Conservation (phyloP, 92 coral and sea anemone species). For the Parazoanthus swiftii region DNA sequence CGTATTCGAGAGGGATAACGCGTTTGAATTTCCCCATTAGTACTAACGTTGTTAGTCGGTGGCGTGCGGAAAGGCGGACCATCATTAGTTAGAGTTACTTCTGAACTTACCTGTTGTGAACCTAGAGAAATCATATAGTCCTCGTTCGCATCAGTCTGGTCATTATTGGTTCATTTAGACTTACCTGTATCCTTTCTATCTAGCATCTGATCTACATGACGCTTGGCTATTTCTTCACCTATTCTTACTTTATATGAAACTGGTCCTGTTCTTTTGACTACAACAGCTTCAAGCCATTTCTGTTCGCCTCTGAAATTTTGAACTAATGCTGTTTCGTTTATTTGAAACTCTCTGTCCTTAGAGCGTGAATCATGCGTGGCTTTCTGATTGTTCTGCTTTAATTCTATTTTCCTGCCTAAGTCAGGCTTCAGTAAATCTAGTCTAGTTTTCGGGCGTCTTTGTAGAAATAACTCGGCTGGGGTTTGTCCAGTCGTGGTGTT, state of each 20-base stretch:
- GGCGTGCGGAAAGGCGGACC: too few species aligned
- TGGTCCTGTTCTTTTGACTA: constrained; percentile 27
- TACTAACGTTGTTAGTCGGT: too few species aligned
- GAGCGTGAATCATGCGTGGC: constrained; percentile 2
- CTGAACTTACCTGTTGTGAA: too few species aligned
- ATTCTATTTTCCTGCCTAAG: not conserved
- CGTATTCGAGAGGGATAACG: constrained; percentile 19
- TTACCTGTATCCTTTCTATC: too few species aligned
- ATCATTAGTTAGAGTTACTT: too few species aligned
- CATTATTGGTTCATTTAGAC: too few species aligned
- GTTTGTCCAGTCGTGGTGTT: not conserved
- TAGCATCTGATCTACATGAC: constrained; percentile 32
- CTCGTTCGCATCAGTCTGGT: too few species aligned
- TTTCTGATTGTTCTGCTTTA: constrained; percentile 19
- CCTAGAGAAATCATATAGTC: too few species aligned
- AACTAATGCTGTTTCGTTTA: constrained; percentile 1
- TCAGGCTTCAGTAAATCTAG: constrained; percentile 10
- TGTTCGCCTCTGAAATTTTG: constrained; percentile 15
- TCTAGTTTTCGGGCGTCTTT: not conserved
- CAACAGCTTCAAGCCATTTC: constrained; percentile 25
- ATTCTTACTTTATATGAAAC: not conserved
- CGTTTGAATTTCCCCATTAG: not conserved
- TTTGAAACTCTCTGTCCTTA: constrained; percentile 4
- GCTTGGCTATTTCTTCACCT: not conserved
- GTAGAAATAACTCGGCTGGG: not conserved